phyloP scores from a whole-genome alignment of 2,797 vertebrate species.

The Myripristis murdjan region DNA sequence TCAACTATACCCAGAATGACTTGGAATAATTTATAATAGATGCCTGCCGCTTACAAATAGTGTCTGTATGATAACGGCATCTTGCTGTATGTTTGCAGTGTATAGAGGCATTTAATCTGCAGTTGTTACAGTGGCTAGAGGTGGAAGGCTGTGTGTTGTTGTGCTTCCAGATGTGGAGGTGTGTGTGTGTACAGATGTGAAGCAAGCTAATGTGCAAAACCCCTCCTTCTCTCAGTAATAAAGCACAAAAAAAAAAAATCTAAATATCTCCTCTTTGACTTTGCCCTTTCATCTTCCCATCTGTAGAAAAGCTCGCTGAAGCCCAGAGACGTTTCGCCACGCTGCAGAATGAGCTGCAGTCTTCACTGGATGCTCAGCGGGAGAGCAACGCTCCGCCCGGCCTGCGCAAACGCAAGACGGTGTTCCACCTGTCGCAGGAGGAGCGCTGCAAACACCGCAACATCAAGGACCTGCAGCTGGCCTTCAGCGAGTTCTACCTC shows the following conservation, averaged over 20 bases:
- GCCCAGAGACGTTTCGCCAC: slow-evolving; percentile 95
- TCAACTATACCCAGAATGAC: too few relatives aligned
- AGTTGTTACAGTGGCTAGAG: too few relatives aligned
- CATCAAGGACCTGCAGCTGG: slow-evolving; percentile 95
- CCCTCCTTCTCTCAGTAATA: not conserved
- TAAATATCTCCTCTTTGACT: not conserved
- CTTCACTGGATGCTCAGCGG: slow-evolving; percentile 94
- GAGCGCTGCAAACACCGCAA: slow-evolving; percentile 96
- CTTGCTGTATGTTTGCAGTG: too few relatives aligned
- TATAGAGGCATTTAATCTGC: too few relatives aligned
- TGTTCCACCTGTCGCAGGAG: slow-evolving; percentile 95
- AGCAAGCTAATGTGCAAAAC: not conserved
- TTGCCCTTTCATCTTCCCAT: not conserved
- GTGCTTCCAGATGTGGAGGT: not conserved
- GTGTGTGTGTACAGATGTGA: not conserved
- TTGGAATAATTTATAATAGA: too few relatives aligned
- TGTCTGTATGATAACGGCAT: too few relatives aligned
- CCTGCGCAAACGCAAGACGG: slow-evolving; percentile 90
- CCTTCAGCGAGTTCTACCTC: slow-evolving; percentile 99
- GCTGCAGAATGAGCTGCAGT: slow-evolving; percentile 96
- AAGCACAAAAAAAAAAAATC: not conserved
- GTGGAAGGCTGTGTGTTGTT: too few relatives aligned
- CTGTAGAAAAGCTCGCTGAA: slow-evolving; percentile 96
- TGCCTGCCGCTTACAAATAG: too few relatives aligned
- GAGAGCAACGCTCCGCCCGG: slow-evolving; percentile 89